These are phyloP conservation scores for Tragelaphus imberbis DNA, from an alignment of 2,113 vertebrate species.

Conservation along the genomic window DNA sequence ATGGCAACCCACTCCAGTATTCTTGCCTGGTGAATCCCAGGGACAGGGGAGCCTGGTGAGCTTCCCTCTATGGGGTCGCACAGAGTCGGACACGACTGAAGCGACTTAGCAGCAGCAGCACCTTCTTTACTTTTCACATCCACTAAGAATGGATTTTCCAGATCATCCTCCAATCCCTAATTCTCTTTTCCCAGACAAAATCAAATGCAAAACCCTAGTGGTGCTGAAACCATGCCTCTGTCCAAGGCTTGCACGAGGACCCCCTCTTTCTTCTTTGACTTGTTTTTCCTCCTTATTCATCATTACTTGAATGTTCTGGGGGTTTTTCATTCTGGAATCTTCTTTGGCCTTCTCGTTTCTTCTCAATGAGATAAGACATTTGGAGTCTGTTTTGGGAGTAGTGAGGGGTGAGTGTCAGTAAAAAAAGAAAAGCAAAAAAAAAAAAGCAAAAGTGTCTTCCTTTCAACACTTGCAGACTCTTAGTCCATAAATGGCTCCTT, in stretches of 20 bases:
- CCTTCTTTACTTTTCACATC: background rate
- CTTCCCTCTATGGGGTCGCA: no score
- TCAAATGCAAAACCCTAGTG: rapidly evolving
- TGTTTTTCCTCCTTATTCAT: background rate
- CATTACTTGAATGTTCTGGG: background rate
- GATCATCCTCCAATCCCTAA: background rate
- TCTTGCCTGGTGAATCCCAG: no score
- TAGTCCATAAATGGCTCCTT: background rate
- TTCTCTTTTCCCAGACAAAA: background rate
- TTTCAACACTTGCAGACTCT: background rate
- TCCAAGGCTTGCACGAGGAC: rapidly evolving
- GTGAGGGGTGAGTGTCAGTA: background rate
- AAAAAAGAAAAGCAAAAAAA: background rate
- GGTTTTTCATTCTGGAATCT: background rate
- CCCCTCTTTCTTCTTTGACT: rapidly evolving
- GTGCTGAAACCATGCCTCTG: rapidly evolving
- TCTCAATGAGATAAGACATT: background rate
- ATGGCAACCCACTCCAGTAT: no score
- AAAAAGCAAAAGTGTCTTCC: rapidly evolving
- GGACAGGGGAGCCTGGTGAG: no score
- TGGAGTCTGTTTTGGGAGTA: background rate
- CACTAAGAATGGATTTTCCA: background rate
- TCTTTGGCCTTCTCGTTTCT: background rate
- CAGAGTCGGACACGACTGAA: no score
- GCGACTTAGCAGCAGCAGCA: no score